Percentiles rank a stretch among this genome's conserved stretches.
phyloP scores from a whole-genome alignment of 2,888 invertebrate genomes.

The Zhuqinia jingwanae region DNA sequence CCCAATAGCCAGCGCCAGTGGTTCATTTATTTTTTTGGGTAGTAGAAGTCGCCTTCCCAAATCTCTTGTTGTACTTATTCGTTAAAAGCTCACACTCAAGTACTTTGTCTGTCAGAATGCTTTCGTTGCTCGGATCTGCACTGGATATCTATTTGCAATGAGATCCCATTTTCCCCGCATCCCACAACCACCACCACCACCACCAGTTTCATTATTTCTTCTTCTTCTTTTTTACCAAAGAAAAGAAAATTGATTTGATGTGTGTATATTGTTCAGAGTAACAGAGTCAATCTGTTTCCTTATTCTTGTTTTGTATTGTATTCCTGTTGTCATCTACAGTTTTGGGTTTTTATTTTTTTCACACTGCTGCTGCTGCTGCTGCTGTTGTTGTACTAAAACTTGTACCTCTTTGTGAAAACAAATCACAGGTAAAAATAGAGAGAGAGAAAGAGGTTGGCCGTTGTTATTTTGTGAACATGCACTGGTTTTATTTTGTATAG shows the following conservation, averaged over 20 bases:
- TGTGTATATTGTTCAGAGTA: not conserved
- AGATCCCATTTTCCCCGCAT: slow-evolving; percentile 44
- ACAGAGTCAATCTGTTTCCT: slow-evolving; percentile 19
- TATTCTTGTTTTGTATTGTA: too few species aligned
- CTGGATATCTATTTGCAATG: not conserved
- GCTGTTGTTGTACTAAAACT: not conserved
- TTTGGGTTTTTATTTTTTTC: not conserved
- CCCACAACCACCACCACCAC: not conserved
- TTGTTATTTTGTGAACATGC: too few species aligned
- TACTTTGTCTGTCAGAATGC: slow-evolving; percentile 17
- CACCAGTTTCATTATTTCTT: too few species aligned
- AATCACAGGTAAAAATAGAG: slow-evolving; percentile 7
- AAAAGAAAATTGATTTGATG: slow-evolving; percentile 52
- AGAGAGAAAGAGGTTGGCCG: slow-evolving; percentile 25
- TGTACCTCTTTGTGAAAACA: not conserved
- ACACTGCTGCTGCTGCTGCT: not conserved
- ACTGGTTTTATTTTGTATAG: slow-evolving; percentile 7
- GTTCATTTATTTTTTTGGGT: slow-evolving; percentile 1
- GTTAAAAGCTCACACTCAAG: too few species aligned
- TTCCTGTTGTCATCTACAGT: not conserved
- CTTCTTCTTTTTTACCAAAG: too few species aligned
- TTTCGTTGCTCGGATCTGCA: not conserved
- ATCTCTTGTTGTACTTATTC: too few species aligned
- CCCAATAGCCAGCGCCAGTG: slow-evolving; percentile 53
- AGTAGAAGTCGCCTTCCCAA: not conserved